Conservation (phyloP, 2,797 vertebrate species). For the Remorina albescens region DNA sequence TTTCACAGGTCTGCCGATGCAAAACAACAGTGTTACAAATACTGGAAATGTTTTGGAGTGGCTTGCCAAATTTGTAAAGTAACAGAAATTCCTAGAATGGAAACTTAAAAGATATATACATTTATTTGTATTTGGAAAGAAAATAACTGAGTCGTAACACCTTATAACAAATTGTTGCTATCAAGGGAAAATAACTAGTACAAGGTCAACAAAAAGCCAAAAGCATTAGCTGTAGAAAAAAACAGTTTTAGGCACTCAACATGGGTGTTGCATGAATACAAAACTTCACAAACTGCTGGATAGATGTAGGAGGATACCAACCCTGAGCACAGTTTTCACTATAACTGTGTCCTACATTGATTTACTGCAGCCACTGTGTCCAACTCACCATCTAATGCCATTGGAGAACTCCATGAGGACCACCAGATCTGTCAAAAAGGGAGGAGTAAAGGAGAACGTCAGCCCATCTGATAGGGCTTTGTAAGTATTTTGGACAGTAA, state of each 20-base stretch:
- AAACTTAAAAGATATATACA: too few relatives aligned
- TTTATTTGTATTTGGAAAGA: not conserved
- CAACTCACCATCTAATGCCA: not conserved
- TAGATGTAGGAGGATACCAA: not conserved
- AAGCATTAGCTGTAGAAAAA: not conserved
- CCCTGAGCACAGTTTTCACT: not conserved
- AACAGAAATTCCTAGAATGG: not conserved
- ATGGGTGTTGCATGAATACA: not conserved
- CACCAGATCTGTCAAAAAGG: not conserved
- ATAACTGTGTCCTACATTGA: not conserved
- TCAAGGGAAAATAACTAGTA: not conserved
- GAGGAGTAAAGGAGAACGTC: not conserved
- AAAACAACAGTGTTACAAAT: not conserved
- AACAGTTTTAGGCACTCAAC: not conserved
- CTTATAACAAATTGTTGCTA: not conserved
- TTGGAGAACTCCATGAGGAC: not conserved
- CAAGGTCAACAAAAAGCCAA: conserved; percentile 2
- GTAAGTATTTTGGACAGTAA: not conserved
- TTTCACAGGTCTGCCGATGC: conserved; percentile 6
- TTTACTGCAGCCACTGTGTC: not conserved
- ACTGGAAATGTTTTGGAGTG: not conserved
- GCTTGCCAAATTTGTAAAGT: not conserved
- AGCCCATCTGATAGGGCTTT: not conserved
- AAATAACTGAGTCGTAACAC: not conserved
- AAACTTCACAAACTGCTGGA: not conserved